These are phyloP conservation scores for Tetragonula clypearis DNA, from an alignment of 1,140 invertebrate species.

Conservation along the genomic window DNA sequence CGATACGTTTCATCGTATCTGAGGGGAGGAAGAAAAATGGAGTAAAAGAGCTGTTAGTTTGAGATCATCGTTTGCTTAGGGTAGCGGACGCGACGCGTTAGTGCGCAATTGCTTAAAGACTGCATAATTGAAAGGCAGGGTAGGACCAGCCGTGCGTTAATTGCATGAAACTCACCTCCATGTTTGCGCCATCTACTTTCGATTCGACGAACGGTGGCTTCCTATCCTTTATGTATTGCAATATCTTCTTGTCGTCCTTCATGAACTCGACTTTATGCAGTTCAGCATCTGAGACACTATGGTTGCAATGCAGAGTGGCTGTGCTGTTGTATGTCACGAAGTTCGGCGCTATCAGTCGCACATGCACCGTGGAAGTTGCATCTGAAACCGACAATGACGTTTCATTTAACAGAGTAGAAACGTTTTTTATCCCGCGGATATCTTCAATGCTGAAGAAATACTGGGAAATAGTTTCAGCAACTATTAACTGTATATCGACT, in stretches of 20 bases:
- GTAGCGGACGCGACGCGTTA: background rate
- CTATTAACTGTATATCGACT: too few relatives aligned
- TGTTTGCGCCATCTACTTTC: slow-evolving; percentile 85
- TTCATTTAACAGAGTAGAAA: background rate
- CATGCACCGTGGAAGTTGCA: slow-evolving; percentile 72
- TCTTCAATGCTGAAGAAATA: too few relatives aligned
- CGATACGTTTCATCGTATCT: too few relatives aligned
- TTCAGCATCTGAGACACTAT: slow-evolving; percentile 76
- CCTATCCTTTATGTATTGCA: slow-evolving; percentile 89
- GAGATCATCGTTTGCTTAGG: background rate
- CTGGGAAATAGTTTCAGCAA: background rate
- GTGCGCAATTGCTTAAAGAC: slow-evolving; percentile 20
- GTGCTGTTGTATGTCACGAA: slow-evolving; percentile 79
- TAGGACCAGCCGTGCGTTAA: background rate
- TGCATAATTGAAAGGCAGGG: slow-evolving; percentile 9
- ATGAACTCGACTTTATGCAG: slow-evolving; percentile 86
- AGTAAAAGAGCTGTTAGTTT: background rate
- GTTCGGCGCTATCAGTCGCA: slow-evolving; percentile 78
- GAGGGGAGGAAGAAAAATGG: background rate
- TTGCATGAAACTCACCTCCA: slow-evolving; percentile 85
- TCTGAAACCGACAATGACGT: slow-evolving; percentile 67
- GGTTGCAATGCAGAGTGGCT: slow-evolving; percentile 79
- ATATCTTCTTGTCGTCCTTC: slow-evolving; percentile 88
- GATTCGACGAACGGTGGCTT: slow-evolving; percentile 87
- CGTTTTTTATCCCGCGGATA: background rate